Conservation (phyloP, 2,797 vertebrate species). For the Myotis pilosus region DNA sequence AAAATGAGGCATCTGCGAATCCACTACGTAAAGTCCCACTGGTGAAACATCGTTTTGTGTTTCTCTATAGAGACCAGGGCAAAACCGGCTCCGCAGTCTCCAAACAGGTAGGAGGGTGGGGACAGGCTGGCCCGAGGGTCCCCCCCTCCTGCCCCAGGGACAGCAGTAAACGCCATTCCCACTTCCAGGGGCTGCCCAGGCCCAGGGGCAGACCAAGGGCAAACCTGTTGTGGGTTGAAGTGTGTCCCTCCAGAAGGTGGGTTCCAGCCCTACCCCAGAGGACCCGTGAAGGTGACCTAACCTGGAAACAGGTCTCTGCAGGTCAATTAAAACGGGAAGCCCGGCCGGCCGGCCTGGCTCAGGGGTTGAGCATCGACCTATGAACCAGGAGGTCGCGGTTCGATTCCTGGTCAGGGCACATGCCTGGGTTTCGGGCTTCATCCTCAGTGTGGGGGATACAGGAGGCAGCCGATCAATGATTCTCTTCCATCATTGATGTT, state of each 20-base stretch:
- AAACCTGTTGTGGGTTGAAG: neutral
- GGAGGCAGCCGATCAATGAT: too few species aligned
- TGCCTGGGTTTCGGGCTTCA: too few species aligned
- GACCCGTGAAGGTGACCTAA: neutral
- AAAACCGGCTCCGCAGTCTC: neutral
- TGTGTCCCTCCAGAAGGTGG: neutral
- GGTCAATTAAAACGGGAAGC: neutral
- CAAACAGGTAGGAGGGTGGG: neutral
- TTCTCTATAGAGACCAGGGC: neutral
- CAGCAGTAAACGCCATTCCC: neutral
- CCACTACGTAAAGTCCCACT: too few species aligned
- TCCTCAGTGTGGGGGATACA: too few species aligned
- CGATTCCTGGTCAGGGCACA: too few species aligned
- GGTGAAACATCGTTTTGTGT: neutral
- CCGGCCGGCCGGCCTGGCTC: accelerated
- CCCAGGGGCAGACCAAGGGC: neutral
- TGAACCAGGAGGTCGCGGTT: too few species aligned
- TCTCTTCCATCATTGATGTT: too few species aligned
- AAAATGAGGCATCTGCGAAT: neutral
- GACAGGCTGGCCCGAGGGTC: neutral
- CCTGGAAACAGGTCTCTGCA: neutral
- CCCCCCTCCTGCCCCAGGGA: neutral
- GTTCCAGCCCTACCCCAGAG: neutral
- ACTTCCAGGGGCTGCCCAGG: neutral
- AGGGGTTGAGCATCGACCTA: too few species aligned